Base-by-base conservation (phyloP, 2,888 invertebrate species). In the Drosophila flavopinicola region DNA sequence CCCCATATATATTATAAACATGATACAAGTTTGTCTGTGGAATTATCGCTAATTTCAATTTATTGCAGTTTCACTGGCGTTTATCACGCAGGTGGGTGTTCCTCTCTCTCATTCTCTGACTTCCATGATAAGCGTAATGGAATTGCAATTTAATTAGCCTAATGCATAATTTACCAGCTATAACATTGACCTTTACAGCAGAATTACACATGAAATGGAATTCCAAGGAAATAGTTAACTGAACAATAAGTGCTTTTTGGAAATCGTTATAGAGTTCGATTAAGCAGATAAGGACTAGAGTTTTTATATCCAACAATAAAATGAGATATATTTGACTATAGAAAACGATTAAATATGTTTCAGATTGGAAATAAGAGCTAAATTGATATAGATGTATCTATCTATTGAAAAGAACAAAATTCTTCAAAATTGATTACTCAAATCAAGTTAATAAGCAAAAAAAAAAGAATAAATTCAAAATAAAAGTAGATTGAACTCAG, bases 121-220 rank as follows among this genome's bases (percentile, higher is more conserved):
- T 42, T 53, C 32, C 30, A 15, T 41, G 74, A 64, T 77, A 54
- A 75, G 57, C 41, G 37, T 57, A 66, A 63, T 74, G 59, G 64
- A 85, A 53, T 49, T 66, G 47, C 48, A 65, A 44, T 63, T 82
- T 82, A 75, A 85, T 82, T 78, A 82, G 58, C 57, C n/a, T 45
- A 85, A 75, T 67, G 66, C 61, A 58, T 58, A 7, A 2, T 25
- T 17, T n/a, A 33, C 5, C 1, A 7, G 0, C 13, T 15, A 15
- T 35, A 7, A 24, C 17, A 23, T 33, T 53, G 32, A 6, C 9
- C 25, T 33, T 52, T 29, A 33, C 15, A 9, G 9, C 24, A 37
- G 7, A 11, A 15, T n/a, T 9, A 13, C 20, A 13, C 15, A 9
- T 15, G 6, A 10, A n/a, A n/a, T 4, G 17, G 11, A 44, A 15